phyloP scores from a whole-genome alignment of 2,797 vertebrate species.

The Hylomyscus alleni region DNA sequence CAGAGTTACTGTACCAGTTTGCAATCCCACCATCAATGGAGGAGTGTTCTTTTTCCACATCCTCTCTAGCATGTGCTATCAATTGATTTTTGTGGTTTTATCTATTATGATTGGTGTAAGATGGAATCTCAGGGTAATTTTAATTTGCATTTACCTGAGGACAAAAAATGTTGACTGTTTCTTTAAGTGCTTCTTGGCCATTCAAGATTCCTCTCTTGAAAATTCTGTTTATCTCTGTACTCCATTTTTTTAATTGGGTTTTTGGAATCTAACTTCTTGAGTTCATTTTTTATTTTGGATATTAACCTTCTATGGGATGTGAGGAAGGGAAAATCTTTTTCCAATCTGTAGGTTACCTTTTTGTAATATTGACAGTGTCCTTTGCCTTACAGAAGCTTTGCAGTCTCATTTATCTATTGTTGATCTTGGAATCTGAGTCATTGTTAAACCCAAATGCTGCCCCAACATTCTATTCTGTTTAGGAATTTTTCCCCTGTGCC shows the following conservation, averaged over 20 bases:
- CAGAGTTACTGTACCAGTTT: too few relatives aligned
- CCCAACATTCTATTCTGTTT: neutral
- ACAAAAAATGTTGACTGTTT: neutral
- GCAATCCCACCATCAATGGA: too few relatives aligned
- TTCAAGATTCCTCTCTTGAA: neutral
- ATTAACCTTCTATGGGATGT: neutral
- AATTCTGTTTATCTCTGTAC: neutral
- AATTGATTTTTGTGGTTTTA: too few relatives aligned
- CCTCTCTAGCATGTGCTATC: too few relatives aligned
- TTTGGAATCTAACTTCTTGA: neutral
- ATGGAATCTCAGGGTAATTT: neutral
- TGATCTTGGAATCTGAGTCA: neutral
- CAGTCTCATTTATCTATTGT: neutral
- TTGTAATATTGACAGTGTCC: neutral
- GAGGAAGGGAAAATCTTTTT: neutral
- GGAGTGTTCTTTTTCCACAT: too few relatives aligned
- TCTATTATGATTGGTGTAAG: neutral
- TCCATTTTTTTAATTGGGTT: neutral
- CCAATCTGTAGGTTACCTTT: neutral
- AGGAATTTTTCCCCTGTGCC: neutral
- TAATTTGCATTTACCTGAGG: neutral
- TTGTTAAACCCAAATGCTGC: neutral
- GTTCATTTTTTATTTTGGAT: neutral
- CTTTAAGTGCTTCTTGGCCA: neutral
- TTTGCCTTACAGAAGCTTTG: neutral